Percentiles rank a stretch among this genome's conserved stretches.
phyloP scores from a whole-genome alignment of 2,888 invertebrate genomes.

The Synanthedon vespiformis region DNA sequence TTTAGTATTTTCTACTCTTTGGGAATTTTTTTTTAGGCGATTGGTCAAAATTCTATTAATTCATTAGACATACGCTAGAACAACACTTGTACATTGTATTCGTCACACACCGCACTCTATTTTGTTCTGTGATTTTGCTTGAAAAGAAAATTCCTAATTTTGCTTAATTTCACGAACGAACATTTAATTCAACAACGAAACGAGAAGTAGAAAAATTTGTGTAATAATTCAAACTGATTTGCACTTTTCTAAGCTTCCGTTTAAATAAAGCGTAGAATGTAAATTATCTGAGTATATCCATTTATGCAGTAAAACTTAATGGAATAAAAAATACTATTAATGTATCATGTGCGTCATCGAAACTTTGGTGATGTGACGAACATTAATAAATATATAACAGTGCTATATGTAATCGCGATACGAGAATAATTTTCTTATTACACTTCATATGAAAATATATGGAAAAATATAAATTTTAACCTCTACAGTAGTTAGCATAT shows the following conservation, averaged over 20 bases:
- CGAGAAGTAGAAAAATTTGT: no score
- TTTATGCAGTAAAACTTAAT: no score
- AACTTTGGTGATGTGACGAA: background rate
- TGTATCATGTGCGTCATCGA: no score
- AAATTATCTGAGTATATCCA: no score
- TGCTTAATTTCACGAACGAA: no score
- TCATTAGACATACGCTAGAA: constrained; percentile 21
- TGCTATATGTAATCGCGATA: background rate
- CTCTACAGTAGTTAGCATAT: background rate
- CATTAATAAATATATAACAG: background rate
- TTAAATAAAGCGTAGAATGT: no score
- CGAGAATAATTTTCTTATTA: background rate
- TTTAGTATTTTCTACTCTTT: constrained; percentile 45
- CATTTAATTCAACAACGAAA: no score
- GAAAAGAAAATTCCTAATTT: no score
- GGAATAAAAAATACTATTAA: no score
- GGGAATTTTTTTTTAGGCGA: constrained; percentile 38
- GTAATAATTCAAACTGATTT: no score
- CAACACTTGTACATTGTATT: constrained; percentile 16
- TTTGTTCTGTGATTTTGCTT: no score
- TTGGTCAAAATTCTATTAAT: constrained; percentile 37
- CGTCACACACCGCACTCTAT: constrained; percentile 2
- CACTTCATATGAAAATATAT: background rate
- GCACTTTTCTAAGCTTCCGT: no score
- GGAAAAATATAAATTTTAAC: background rate